Percentiles rank a stretch among this genome's conserved stretches.
Evolutionary conservation across 2,797 vertebrate species (phyloP).

Genomic region (Chlorospingus semifuscus): DNA sequence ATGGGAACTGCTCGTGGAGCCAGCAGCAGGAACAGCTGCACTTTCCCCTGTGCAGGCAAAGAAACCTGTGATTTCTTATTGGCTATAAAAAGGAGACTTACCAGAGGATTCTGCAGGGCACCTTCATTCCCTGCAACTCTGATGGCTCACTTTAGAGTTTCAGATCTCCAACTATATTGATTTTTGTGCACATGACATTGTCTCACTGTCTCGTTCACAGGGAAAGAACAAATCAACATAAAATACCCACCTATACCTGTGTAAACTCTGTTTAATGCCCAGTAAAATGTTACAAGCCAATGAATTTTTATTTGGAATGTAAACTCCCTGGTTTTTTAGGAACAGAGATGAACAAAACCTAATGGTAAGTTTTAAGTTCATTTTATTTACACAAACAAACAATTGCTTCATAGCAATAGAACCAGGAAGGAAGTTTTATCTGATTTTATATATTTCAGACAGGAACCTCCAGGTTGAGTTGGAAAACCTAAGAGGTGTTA

Average conservation of each 20-base stretch:
- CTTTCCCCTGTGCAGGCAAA: background rate
- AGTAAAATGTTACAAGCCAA: background rate
- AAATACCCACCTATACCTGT: background rate
- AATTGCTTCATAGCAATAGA: background rate
- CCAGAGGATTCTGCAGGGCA: background rate
- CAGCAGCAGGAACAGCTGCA: background rate
- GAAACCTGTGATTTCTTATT: background rate
- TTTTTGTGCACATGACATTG: background rate
- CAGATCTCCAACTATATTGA: background rate
- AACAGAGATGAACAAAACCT: background rate
- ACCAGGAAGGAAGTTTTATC: background rate
- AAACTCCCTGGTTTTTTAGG: background rate
- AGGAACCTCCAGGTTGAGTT: background rate
- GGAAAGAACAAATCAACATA: background rate
- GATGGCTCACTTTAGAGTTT: background rate
- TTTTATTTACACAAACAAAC: background rate
- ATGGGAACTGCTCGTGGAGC: background rate
- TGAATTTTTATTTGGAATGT: background rate
- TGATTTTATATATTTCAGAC: background rate
- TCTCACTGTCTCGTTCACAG: background rate
- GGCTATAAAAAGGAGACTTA: background rate
- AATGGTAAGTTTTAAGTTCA: background rate
- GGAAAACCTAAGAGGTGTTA: background rate
- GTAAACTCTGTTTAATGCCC: background rate
- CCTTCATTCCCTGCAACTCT: background rate